phyloP scores from a whole-genome alignment of 2,888 invertebrate genomes.

The Acrobasis consociella region DNA sequence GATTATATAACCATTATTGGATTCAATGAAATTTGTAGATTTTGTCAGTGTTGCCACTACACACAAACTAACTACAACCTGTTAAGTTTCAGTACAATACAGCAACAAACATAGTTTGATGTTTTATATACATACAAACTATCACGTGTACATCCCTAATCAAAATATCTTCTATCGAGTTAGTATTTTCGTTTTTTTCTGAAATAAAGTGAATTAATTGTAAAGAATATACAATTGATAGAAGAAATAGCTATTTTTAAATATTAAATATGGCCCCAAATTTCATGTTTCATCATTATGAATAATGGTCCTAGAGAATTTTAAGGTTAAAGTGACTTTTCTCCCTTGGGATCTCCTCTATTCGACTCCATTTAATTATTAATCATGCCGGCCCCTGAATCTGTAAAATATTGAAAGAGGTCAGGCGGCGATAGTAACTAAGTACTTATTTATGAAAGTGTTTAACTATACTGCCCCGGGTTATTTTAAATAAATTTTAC shows the following conservation, averaged over 20 bases:
- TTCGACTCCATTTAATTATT: conserved; percentile 23
- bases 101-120: too few species aligned
- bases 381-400: conserved; percentile 8
- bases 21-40: not conserved
- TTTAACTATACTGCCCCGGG: not conserved
- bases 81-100: not conserved
- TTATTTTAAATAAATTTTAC: not conserved
- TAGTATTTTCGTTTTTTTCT: too few species aligned
- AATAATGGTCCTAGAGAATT: conserved; percentile 10
- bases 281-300: conserved; percentile 6
- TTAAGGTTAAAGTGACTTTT: conserved; percentile 13
- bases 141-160: too few species aligned
- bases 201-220: not conserved
- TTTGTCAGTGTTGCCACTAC: not conserved
- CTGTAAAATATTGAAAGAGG: conserved; percentile 6
- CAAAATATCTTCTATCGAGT: too few species aligned
- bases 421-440: conserved; percentile 3
- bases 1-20: too few species aligned
- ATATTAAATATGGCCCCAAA: not conserved
- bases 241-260: too few species aligned
- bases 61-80: not conserved
- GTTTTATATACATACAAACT: too few species aligned
- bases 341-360: conserved; percentile 15
- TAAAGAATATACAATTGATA: too few species aligned
- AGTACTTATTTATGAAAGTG: not conserved